Conservation (phyloP, 2,888 invertebrate genomes). For the Lasioglossum malachurum region DNA sequence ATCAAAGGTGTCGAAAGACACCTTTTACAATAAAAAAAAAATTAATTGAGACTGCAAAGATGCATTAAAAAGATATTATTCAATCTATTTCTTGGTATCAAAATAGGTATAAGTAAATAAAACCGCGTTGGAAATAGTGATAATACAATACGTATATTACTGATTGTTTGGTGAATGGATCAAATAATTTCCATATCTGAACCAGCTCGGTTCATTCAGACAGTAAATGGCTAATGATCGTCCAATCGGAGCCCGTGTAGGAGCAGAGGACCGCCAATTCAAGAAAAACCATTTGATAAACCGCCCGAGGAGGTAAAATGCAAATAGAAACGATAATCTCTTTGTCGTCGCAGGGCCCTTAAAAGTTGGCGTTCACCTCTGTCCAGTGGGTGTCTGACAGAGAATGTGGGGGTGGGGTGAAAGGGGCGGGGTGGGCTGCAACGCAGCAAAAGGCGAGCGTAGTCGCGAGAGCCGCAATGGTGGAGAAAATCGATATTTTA, state of each 20-base stretch:
- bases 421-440: conserved; percentile 83
- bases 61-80: no score
- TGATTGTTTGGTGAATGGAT: no score
- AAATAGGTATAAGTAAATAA: no score
- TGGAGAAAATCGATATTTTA: conserved; percentile 84
- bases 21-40: no score
- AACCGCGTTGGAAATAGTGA: no score
- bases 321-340: conserved; percentile 13
- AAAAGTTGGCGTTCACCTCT: conserved; percentile 24
- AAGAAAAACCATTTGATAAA: not conserved
- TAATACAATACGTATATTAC: no score
- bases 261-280: not conserved
- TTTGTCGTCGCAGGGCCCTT: conserved; percentile 7
- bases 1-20: no score
- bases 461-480: conserved; percentile 85
- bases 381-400: conserved; percentile 6
- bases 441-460: conserved; percentile 61
- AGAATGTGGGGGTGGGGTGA: conserved; percentile 78
- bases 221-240: not conserved
- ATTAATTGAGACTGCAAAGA: no score
- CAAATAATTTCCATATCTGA: no score
- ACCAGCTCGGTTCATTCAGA: not conserved
- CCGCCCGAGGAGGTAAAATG: not conserved
- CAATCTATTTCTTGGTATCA: no score
- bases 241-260: not conserved